A percentile compares a stretch with the other conserved stretches of the same genome.
phyloP scores from a whole-genome alignment of 2,888 invertebrate species.

The Isotomurus palustris region DNA sequence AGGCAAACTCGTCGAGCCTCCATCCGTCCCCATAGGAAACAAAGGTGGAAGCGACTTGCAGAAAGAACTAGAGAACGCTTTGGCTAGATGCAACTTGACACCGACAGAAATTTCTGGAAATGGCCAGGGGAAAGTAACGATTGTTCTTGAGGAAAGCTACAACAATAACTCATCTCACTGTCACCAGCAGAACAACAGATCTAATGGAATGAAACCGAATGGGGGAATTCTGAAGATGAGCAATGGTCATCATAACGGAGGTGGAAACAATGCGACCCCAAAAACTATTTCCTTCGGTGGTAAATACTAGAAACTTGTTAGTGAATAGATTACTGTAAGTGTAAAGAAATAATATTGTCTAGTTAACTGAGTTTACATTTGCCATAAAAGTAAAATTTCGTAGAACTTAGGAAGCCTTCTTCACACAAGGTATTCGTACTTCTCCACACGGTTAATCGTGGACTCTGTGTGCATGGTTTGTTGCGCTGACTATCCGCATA shows the following conservation, averaged over 20 bases:
- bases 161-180: conserved; percentile 23
- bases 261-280: conserved; percentile 24
- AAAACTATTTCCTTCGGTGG: conserved; percentile 43
- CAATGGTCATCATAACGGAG: conserved; percentile 29
- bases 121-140: conserved; percentile 34
- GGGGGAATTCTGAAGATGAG: conserved; percentile 40
- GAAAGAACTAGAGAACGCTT: conserved; percentile 34
- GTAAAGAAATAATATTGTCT: neutral
- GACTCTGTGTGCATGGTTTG: too few species aligned
- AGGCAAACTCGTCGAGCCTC: neutral
- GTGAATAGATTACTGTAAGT: neutral
- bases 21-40: neutral
- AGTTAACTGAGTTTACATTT: neutral
- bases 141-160: conserved; percentile 23
- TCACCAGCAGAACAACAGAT: neutral
- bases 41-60: conserved; percentile 24
- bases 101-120: conserved; percentile 20
- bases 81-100: conserved; percentile 29
- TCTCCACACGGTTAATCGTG: too few species aligned
- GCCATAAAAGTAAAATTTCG: too few species aligned
- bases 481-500: too few species aligned
- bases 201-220: conserved; percentile 23
- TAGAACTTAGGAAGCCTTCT: too few species aligned
- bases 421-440: too few species aligned
- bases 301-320: conserved; percentile 21